Conservation (phyloP, 2,888 invertebrate species). For the Cheilosia vulpina region DNA sequence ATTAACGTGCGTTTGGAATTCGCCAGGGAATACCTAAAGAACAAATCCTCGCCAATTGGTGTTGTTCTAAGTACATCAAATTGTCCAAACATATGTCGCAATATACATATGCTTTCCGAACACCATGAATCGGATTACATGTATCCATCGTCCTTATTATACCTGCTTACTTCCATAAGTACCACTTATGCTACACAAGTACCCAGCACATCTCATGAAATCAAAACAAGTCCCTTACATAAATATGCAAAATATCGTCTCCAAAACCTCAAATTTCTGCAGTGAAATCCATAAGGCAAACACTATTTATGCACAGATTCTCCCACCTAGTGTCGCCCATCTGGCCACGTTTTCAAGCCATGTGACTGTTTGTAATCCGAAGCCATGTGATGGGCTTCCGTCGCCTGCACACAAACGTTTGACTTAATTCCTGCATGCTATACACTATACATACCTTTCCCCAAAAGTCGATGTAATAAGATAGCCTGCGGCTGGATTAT, state of each 20-base stretch:
- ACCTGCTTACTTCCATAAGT: slow-evolving; percentile 23
- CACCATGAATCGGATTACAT: slow-evolving; percentile 32
- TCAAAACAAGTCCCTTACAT: slow-evolving; percentile 16
- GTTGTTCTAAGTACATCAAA: too few species aligned
- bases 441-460: not conserved
- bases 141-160: slow-evolving; percentile 22
- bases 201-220: not conserved
- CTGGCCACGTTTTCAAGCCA: slow-evolving; percentile 24
- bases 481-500: slow-evolving; percentile 61
- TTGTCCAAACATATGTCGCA: not conserved
- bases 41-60: too few species aligned
- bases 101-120: slow-evolving; percentile 12
- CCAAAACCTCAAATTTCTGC: slow-evolving; percentile 15
- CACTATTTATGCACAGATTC: slow-evolving; percentile 26
- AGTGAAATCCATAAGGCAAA: slow-evolving; percentile 39
- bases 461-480: slow-evolving; percentile 66
- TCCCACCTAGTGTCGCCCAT: not conserved
- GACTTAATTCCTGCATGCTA: slow-evolving; percentile 60
- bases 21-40: too few species aligned
- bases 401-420: slow-evolving; percentile 42
- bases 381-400: slow-evolving; percentile 17
- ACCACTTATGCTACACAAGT: slow-evolving; percentile 4
- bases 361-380: slow-evolving; percentile 31
- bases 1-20: too few species aligned
- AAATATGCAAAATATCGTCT: slow-evolving; percentile 46